These are phyloP conservation scores for Sylvilagus floridanus DNA, from an alignment of 2,797 vertebrate species.

Conservation along the genomic window DNA sequence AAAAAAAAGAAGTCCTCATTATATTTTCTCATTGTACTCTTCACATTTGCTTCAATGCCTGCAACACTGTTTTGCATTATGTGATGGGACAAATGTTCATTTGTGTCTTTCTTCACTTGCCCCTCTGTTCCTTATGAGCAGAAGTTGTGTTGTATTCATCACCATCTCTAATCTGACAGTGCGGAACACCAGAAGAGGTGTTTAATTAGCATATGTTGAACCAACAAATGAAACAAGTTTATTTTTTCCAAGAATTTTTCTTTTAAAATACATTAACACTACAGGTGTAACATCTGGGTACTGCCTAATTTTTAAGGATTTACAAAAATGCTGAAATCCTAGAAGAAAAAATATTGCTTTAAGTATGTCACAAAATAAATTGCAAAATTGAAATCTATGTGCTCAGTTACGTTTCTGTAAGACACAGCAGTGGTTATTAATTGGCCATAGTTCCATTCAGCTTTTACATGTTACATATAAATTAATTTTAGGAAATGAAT, in stretches of 20 bases:
- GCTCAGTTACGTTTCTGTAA: slow-evolving; percentile 25
- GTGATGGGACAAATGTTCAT: background rate
- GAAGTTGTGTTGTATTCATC: background rate
- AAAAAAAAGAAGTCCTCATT: background rate
- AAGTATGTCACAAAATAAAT: slow-evolving; percentile 27
- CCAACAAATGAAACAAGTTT: background rate
- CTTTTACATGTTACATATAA: background rate
- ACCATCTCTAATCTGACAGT: background rate
- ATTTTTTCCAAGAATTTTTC: background rate
- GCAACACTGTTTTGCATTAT: background rate
- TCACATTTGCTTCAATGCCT: background rate
- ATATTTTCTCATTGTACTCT: background rate
- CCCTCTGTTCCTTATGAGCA: background rate
- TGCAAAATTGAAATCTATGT: background rate
- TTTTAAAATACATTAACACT: background rate
- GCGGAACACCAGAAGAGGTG: background rate
- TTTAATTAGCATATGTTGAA: background rate
- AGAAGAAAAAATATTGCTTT: slow-evolving; percentile 29
- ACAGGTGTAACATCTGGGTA: background rate
- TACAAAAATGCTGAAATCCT: slow-evolving; percentile 1
- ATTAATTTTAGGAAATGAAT: slow-evolving; percentile 15
- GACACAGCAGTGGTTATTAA: background rate
- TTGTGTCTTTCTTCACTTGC: background rate
- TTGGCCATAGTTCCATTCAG: background rate
- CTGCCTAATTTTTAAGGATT: background rate